phyloP scores from a whole-genome alignment of 2,797 vertebrate genomes.

The Cynopterus sphinx region DNA sequence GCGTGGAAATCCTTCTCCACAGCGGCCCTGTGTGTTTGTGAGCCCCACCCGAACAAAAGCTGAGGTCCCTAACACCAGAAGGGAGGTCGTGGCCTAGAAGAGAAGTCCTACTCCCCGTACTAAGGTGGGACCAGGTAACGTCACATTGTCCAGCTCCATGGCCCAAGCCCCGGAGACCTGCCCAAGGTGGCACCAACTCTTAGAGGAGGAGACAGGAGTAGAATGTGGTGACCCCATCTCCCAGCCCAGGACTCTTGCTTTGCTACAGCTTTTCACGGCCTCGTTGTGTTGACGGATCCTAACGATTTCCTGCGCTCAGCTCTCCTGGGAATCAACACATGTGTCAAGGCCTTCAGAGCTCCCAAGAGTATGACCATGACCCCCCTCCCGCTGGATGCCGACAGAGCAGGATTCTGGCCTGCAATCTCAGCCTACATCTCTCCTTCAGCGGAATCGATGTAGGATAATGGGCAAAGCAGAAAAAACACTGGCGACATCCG shows the following conservation, averaged over 20 bases:
- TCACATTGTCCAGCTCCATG: neutral
- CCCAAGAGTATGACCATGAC: neutral
- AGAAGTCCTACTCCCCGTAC: neutral
- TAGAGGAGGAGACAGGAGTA: neutral
- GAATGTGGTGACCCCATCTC: neutral
- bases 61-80: neutral
- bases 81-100: neutral
- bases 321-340: neutral
- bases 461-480: neutral
- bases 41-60: neutral
- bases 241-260: neutral
- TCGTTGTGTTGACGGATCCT: accelerated
- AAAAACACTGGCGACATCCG: neutral
- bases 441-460: neutral
- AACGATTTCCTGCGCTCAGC: accelerated
- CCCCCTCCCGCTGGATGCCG: neutral
- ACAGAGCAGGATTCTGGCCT: neutral
- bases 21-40: neutral
- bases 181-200: neutral
- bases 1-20: neutral
- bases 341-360: no score
- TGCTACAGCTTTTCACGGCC: no score
- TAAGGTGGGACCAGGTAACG: neutral
- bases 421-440: neutral
- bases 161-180: neutral